These are phyloP conservation scores for Lucilia cuprina DNA, from an alignment of 1,140 invertebrate genomes.

Conservation along the genomic window DNA sequence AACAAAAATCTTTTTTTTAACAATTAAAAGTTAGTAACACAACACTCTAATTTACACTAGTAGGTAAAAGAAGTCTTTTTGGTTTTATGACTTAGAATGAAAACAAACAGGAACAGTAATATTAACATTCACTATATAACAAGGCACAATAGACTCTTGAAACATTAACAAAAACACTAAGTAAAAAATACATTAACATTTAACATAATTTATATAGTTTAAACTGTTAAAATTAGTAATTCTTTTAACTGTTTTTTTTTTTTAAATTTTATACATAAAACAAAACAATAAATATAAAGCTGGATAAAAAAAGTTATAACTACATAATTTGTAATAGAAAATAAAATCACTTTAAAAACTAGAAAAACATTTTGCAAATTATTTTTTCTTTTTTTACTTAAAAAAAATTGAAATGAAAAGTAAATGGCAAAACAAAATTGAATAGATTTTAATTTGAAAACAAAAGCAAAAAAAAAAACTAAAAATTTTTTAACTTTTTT, in stretches of 20 bases:
- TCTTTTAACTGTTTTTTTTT: not conserved
- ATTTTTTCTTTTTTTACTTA: not conserved
- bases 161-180: not conserved
- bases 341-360: not conserved
- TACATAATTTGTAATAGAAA: not conserved
- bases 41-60: not conserved
- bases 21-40: slow-evolving; percentile 3
- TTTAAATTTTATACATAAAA: not conserved
- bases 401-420: not conserved
- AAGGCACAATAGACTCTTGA: not conserved
- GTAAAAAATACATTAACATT: no score
- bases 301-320: not conserved
- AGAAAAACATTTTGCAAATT: slow-evolving; percentile 22
- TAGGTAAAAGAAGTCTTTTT: not conserved
- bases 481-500: not conserved
- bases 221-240: not conserved
- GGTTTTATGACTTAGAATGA: not conserved
- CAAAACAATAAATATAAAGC: not conserved
- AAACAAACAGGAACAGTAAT: not conserved
- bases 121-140: not conserved
- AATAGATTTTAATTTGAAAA: not conserved
- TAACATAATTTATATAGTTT: no score
- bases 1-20: not conserved
- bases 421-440: slow-evolving; percentile 19
- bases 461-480: not conserved